phyloP scores from a whole-genome alignment of 2,797 vertebrate genomes.

The Uromys caudimaculatus region DNA sequence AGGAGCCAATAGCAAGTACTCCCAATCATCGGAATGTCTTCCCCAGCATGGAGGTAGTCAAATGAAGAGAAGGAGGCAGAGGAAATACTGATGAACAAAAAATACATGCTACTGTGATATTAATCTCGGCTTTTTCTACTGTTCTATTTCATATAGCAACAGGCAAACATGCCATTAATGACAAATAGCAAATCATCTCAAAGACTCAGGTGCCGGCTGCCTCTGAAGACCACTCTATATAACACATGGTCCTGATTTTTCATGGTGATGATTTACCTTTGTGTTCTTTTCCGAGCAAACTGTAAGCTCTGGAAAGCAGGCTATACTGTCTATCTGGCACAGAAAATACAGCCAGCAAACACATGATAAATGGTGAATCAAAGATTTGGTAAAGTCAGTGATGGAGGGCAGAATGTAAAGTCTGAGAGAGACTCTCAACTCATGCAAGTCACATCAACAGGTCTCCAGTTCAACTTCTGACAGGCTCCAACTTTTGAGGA shows the following conservation, averaged over 20 bases:
- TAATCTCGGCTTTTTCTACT: not conserved
- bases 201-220: not conserved
- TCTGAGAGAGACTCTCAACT: not conserved
- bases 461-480: not conserved
- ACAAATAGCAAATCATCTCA: not conserved
- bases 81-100: slow-evolving; percentile 3
- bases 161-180: slow-evolving; percentile 13
- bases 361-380: not conserved
- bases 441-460: not conserved
- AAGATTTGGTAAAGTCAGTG: not conserved
- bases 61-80: slow-evolving; percentile 33
- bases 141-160: slow-evolving; percentile 42
- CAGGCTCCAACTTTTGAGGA: not conserved
- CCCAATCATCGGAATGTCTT: slow-evolving; percentile 52
- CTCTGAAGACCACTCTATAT: not conserved
- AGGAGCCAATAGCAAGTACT: slow-evolving; percentile 55
- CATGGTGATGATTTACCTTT: slow-evolving; percentile 3
- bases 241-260: not conserved
- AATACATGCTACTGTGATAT: not conserved
- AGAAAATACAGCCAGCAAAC: not conserved
- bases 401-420: not conserved
- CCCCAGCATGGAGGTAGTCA: slow-evolving; percentile 15
- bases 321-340: not conserved
- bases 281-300: not conserved
- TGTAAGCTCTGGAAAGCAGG: not conserved